Evolutionary conservation across 2,113 vertebrate species (phyloP), one percentile per base, ranked within the genome.

Genomic region (Etheostoma cragini): DNA sequence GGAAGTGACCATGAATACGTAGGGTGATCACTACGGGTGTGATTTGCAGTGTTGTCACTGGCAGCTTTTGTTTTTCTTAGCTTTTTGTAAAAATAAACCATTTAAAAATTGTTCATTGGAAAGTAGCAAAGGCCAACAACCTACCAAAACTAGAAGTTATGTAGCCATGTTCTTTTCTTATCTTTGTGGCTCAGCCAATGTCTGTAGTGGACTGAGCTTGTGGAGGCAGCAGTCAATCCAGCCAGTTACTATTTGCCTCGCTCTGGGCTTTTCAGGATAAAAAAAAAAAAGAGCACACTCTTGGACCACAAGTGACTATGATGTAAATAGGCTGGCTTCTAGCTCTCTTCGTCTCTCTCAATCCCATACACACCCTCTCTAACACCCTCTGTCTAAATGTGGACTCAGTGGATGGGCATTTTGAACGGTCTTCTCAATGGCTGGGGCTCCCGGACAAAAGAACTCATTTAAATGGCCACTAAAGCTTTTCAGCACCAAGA

Each of bases 381-480:
- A 76, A 87, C 86, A 79, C 80, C 72, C 85, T 88, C 88, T 76
- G 68, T 93, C 85, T 91, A 88, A 91, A 94, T 91, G 89, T 88
- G 91, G 89, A 86, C 85, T 88, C 91, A 88, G 84, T 92, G 88
- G 90, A 94, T 86, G 87, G 92, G 87, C 90, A 90, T 93, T 94
- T 92, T 92, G 90, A 92, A 92, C 90, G 72, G 87, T 92, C 85
- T 63, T 70, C 94, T 94, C 91, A 94, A 93, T 93, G 89, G 91
- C 90, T 24, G 61, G 72, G 87, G 79, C 83, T 88, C 68, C 72
- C 15, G 90, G 83, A 95, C 94, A 95, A 95, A 95, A 92, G 92
- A 92, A 88, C 91, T 94, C 70, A 94, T 95, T 94, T 94, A 94
- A 95, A 95, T 94, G 93, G 86, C 92, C 91, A 93, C 93, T 93